Conservation (phyloP, 2,113 vertebrate species). For the Bos javanicus region DNA sequence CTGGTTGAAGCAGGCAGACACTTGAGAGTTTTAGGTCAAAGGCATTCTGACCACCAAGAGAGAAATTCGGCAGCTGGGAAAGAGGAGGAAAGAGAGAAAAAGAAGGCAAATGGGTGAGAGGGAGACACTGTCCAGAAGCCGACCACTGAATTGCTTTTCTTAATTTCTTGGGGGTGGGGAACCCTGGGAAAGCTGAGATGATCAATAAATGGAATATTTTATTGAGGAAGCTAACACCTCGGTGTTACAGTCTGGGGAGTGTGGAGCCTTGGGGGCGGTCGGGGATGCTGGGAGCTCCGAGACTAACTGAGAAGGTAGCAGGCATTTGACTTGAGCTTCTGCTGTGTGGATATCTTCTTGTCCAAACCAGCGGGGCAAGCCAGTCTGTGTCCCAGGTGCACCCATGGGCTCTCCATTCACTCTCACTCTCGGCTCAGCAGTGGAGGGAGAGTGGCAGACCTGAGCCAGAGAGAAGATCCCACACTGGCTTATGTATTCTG, state of each 20-base stretch:
- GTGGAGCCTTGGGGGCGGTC: neutral
- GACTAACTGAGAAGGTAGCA: neutral
- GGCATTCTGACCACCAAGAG: neutral
- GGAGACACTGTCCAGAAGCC: neutral
- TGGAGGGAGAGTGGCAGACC: neutral
- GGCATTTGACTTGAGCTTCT: constrained; percentile 65
- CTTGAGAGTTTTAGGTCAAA: constrained; percentile 48
- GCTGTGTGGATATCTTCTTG: neutral
- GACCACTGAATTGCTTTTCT: neutral
- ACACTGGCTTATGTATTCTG: neutral
- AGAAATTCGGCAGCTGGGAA: neutral
- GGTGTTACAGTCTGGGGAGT: constrained; percentile 20
- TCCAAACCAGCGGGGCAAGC: neutral
- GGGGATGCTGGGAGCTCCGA: neutral
- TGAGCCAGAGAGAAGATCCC: neutral
- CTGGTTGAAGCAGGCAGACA: neutral
- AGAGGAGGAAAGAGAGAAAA: neutral
- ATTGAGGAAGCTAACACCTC: constrained; percentile 21
- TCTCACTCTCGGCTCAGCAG: neutral
- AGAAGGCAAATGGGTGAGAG: neutral
- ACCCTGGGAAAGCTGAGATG: neutral
- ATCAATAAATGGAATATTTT: constrained; percentile 39
- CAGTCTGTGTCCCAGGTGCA: neutral
- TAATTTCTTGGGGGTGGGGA: neutral
- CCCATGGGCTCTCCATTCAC: neutral